Conservation (phyloP, 1,140 invertebrate genomes). For the Rhyzopertha dominica region DNA sequence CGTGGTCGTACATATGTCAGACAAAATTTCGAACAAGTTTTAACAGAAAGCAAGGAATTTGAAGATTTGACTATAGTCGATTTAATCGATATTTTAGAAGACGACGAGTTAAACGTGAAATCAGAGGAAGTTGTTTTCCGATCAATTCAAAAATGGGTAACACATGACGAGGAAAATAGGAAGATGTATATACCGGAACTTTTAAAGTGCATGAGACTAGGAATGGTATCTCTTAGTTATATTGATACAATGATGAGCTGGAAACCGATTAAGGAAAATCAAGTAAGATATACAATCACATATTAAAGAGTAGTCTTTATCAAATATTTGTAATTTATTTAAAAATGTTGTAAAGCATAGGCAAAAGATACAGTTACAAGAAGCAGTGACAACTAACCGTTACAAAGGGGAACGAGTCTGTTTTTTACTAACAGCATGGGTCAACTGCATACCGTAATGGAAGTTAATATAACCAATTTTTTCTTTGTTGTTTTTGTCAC, state of each 20-base stretch:
- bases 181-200: constrained; percentile 53
- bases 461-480: too few species aligned
- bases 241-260: constrained; percentile 58
- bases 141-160: constrained; percentile 59
- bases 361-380: too few species aligned
- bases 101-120: constrained; percentile 61
- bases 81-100: constrained; percentile 51
- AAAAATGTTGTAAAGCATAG: too few species aligned
- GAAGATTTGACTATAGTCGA: constrained; percentile 51
- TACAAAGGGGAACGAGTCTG: too few species aligned
- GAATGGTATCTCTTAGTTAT: constrained; percentile 59
- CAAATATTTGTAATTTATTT: too few species aligned
- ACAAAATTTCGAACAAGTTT: constrained; percentile 49
- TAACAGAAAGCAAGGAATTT: constrained; percentile 53
- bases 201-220: constrained; percentile 60
- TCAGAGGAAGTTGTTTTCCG: constrained; percentile 65
- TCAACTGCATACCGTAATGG: too few species aligned
- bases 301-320: too few species aligned
- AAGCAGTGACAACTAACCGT: too few species aligned
- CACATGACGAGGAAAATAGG: constrained; percentile 49
- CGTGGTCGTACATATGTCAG: constrained; percentile 51
- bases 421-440: too few species aligned
- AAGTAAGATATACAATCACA: too few species aligned
- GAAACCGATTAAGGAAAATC: constrained; percentile 50
- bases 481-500: too few species aligned